A percentile compares a stretch with the other conserved stretches of the same genome.
phyloP scores from a whole-genome alignment of 1,140 invertebrate species.

The Pogonomyrmex californicus region DNA sequence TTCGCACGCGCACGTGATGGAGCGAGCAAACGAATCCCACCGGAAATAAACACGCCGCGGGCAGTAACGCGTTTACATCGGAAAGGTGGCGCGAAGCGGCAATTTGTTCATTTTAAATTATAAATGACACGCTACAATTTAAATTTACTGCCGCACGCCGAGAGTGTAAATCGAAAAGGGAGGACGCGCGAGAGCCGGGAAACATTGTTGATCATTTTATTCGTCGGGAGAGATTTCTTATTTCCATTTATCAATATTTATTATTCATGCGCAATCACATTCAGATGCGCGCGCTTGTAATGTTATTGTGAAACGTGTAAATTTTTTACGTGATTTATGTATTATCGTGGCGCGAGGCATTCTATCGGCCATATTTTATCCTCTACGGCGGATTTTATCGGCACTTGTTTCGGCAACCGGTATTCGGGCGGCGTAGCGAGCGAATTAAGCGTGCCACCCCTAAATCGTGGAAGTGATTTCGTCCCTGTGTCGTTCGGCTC shows the following conservation, averaged over 20 bases:
- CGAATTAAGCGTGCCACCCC: slow-evolving; percentile 47
- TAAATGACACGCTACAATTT: slow-evolving; percentile 65
- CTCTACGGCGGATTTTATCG: slow-evolving; percentile 30
- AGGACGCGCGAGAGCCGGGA: background rate
- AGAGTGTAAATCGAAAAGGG: slow-evolving; percentile 27
- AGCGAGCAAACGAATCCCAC: slow-evolving; percentile 52
- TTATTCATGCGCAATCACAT: slow-evolving; percentile 52
- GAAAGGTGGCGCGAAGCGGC: slow-evolving; percentile 63
- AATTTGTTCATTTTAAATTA: slow-evolving; percentile 72
- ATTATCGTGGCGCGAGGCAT: background rate
- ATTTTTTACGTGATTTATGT: background rate
- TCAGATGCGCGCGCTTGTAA: slow-evolving; percentile 18
- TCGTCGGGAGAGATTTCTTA: slow-evolving; percentile 48
- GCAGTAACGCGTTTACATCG: slow-evolving; percentile 68
- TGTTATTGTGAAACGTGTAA: slow-evolving; percentile 20
- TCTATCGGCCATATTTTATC: background rate
- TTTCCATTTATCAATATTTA: slow-evolving; percentile 52
- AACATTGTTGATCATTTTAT: slow-evolving; percentile 39
- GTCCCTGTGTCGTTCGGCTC: slow-evolving; percentile 18
- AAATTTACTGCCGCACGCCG: slow-evolving; percentile 61
- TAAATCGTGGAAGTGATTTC: slow-evolving; percentile 57
- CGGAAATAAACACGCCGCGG: slow-evolving; percentile 69
- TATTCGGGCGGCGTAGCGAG: slow-evolving; percentile 28
- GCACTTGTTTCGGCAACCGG: slow-evolving; percentile 14
- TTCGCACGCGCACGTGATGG: background rate